Percentiles rank a stretch among this genome's conserved stretches.
Conservation (phyloP, 2,113 vertebrate species). For the Pheucticus melanocephalus region DNA sequence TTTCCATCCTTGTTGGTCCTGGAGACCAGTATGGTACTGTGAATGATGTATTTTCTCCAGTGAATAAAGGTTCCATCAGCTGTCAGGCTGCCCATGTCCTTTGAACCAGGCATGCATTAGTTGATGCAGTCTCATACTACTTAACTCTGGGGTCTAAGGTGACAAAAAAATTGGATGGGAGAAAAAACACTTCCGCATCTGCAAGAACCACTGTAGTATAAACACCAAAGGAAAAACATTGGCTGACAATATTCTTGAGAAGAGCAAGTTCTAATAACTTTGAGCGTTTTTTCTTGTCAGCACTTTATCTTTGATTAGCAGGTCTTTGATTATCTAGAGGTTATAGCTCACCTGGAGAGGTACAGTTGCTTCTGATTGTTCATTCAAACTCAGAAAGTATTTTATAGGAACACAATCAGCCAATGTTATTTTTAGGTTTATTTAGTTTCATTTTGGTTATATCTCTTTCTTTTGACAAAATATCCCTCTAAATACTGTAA, state of each 20-base stretch:
- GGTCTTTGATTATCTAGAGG: neutral
- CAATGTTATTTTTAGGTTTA: neutral
- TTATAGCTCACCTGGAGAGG: neutral
- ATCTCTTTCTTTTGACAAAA: neutral
- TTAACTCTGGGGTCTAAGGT: neutral
- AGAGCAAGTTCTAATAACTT: neutral
- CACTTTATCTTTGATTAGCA: neutral
- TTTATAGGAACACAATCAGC: neutral
- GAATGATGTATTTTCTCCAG: neutral
- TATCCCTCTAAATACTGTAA: neutral
- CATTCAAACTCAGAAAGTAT: neutral
- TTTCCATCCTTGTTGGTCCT: neutral
- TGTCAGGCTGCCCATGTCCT: accelerated
- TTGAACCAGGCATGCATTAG: neutral
- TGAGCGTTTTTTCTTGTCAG: neutral
- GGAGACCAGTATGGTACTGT: neutral
- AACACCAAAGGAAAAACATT: neutral
- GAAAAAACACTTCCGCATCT: neutral
- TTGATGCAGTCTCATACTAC: neutral
- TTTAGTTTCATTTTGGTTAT: neutral
- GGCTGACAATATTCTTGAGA: neutral
- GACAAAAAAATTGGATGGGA: neutral
- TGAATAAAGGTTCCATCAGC: neutral
- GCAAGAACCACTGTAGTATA: neutral
- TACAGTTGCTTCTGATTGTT: neutral